Conservation (phyloP, 2,113 vertebrate genomes). For the Calypte anna region DNA sequence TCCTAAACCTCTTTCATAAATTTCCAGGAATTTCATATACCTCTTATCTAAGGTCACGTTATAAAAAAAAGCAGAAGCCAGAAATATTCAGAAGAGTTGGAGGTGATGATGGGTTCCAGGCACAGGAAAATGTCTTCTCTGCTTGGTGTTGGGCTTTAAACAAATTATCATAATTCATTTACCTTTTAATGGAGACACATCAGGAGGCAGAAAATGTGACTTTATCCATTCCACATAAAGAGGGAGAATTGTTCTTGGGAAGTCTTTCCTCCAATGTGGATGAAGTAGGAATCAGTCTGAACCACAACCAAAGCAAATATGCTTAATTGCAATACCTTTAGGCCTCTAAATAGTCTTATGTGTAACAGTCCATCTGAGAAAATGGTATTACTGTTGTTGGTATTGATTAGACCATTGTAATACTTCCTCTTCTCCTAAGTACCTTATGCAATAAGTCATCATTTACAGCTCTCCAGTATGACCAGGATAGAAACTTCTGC, state of each 20-base stretch:
- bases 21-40: neutral
- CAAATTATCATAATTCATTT: neutral
- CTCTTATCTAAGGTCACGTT: neutral
- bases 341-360: neutral
- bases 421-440: neutral
- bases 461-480: neutral
- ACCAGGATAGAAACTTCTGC: neutral
- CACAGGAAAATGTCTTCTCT: neutral
- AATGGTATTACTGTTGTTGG: neutral
- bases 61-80: neutral
- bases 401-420: neutral
- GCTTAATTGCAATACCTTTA: neutral
- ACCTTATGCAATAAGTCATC: neutral
- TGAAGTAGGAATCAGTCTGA: neutral
- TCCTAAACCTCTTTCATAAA: neutral
- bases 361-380: neutral
- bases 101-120: neutral
- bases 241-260: neutral
- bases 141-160: neutral
- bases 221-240: neutral
- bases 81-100: neutral
- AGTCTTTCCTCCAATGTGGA: neutral
- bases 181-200: neutral
- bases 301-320: neutral
- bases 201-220: neutral